phyloP scores from a whole-genome alignment of 1,140 invertebrate species.

The Varroa destructor region DNA sequence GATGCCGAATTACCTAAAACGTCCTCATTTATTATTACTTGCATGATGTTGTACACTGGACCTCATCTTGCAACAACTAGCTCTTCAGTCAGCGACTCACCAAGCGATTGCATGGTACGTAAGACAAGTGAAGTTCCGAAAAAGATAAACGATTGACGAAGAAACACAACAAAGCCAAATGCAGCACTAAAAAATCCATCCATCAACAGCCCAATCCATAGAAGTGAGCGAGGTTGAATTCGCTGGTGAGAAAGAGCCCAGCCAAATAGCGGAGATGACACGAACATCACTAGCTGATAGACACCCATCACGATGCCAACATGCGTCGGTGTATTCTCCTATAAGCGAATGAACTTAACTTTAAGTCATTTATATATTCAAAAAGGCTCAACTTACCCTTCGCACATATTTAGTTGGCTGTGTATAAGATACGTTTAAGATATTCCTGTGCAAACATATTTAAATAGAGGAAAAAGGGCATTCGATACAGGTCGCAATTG shows the following conservation, averaged over 20 bases:
- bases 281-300: conserved; percentile 12
- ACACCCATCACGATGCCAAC: conserved; percentile 3
- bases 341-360: not conserved
- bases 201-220: conserved; percentile 4
- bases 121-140: not conserved
- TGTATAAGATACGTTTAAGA: no score
- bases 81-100: not conserved
- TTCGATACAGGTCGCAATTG: no score
- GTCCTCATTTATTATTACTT: not conserved
- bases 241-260: conserved; percentile 9
- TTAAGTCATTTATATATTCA: no score
- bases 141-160: not conserved
- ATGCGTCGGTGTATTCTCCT: conserved; percentile 5
- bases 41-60: not conserved
- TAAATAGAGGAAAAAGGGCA: no score
- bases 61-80: no score
- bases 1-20: conserved; percentile 20
- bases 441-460: no score
- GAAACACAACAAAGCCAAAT: conserved; percentile 13
- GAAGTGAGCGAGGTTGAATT: conserved; percentile 4
- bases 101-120: conserved; percentile 14
- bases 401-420: no score
- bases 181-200: conserved; percentile 15
- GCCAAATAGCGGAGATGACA: conserved; percentile 1
- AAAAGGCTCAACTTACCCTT: no score